These are phyloP conservation scores for Poeciliopsis presidionis DNA, from an alignment of 2,797 vertebrate species.

Conservation along the genomic window DNA sequence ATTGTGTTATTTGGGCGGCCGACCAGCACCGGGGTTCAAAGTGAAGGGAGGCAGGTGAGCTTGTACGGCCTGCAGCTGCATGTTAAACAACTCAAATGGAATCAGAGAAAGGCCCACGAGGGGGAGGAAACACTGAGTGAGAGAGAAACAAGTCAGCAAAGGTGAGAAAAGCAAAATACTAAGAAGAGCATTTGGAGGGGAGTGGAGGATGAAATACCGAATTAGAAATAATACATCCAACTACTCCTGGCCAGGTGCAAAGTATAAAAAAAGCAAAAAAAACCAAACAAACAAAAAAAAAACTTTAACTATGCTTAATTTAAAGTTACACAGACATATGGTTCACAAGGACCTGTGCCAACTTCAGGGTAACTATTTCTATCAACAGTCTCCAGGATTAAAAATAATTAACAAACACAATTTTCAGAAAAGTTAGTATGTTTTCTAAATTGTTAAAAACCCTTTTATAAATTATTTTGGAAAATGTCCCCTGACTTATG, in stretches of 20 bases:
- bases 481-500: neutral
- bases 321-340: neutral
- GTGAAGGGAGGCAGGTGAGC: slow-evolving; percentile 81
- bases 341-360: neutral
- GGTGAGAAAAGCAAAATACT: slow-evolving; percentile 44
- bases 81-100: slow-evolving; percentile 74
- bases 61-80: slow-evolving; percentile 76
- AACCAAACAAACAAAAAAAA: too few species aligned
- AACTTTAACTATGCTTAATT: neutral
- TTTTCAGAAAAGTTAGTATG: neutral
- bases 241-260: neutral
- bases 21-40: slow-evolving; percentile 75
- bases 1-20: slow-evolving; percentile 78
- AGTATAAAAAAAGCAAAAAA: neutral
- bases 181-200: slow-evolving; percentile 5
- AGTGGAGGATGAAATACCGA: slow-evolving; percentile 17
- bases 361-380: neutral
- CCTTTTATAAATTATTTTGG: neutral
- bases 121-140: slow-evolving; percentile 23
- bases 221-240: slow-evolving; percentile 4
- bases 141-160: slow-evolving; percentile 10
- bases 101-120: slow-evolving; percentile 62
- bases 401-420: neutral
- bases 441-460: neutral
- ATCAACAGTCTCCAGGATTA: slow-evolving; percentile 16